Evolutionary conservation across 2,113 vertebrate species (phyloP), one percentile per base, ranked within the genome.

Genomic region (Puffinus mauretanicus): DNA sequence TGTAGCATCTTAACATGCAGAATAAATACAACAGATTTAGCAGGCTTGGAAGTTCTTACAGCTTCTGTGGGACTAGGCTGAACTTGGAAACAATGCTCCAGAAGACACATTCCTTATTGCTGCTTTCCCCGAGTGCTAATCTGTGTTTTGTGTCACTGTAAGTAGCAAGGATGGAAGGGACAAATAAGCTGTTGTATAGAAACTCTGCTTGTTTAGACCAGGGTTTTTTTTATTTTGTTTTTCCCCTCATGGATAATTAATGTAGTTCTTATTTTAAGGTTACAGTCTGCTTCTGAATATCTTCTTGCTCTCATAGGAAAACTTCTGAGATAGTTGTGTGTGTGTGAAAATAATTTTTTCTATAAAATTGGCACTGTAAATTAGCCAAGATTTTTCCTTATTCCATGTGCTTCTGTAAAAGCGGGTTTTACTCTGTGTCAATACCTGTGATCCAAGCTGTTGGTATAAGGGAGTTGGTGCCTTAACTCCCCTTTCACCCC

Each of bases 61-160:
- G 85, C 85, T 95, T 92, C 79, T 80, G 66, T 93, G 78, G 85
- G 51, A n/a, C 58, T 60, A 67, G 40, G 46, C 49, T 94, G 90
- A 91, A 69, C 34, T 82, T 85, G 66, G 58, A 82, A 80, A 54
- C 85, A 72, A 0, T 80, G 71, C 66, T 94, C 6, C 75, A 80
- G 75, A 72, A 91, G 70, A 79, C 78, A 57, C 38, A 51, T 91
- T 92, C 30, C 90, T 79, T 64, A 64, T 12, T 85, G 75, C 67
- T 72, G 49, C 70, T 65, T 61, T 88, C 30, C 87, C 27, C 0
- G 0, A 64, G 47, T 79, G 62, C 54, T 71, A 54, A 0, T 82
- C 75, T 80, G 47, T 70, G 61, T 62, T 67, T 51, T 83, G 54
- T 76, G 90, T 81, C 60, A n/a, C 66, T 82, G 16, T 13, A 69